Evolutionary conservation across 1,140 invertebrate genomes (phyloP).

Genomic region (Pseudomyrmex flavicornis): DNA sequence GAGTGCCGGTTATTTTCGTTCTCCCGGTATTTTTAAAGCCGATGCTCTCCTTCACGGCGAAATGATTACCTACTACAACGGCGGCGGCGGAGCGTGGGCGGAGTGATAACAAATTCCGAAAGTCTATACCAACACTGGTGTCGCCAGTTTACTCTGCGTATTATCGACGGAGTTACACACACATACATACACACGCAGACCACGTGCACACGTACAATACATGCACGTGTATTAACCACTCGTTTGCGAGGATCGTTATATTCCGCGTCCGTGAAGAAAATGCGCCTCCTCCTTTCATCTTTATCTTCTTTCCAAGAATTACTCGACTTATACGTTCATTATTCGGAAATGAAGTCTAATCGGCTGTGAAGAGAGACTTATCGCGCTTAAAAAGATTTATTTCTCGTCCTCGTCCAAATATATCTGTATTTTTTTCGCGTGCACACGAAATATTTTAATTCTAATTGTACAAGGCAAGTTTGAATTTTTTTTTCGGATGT

Average conservation of each 20-base stretch:
- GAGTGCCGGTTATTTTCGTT: conserved; percentile 64
- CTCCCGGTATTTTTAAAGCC: conserved; percentile 63
- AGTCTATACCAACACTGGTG: conserved; percentile 47
- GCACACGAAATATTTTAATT: background rate
- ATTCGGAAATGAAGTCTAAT: conserved; percentile 45
- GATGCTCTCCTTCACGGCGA: conserved; percentile 57
- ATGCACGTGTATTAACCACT: background rate
- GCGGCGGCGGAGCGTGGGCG: background rate
- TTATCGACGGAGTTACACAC: conserved; percentile 63
- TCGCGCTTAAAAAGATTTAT: conserved; percentile 2
- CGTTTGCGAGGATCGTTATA: conserved; percentile 40
- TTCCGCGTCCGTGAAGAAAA: conserved; percentile 10
- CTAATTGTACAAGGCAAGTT: background rate
- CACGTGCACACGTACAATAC: background rate
- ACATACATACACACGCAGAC: background rate
- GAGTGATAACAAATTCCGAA: conserved; percentile 69
- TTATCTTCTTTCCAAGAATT: conserved; percentile 13
- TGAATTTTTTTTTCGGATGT: background rate
- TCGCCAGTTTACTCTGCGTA: conserved; percentile 64
- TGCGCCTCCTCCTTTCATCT: background rate
- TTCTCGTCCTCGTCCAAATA: conserved; percentile 9
- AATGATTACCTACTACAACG: conserved; percentile 62
- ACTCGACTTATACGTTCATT: conserved; percentile 21
- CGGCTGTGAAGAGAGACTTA: background rate
- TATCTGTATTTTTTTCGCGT: background rate